phyloP scores from a whole-genome alignment of 2,888 invertebrate species.

The Zelleria hepariella region DNA sequence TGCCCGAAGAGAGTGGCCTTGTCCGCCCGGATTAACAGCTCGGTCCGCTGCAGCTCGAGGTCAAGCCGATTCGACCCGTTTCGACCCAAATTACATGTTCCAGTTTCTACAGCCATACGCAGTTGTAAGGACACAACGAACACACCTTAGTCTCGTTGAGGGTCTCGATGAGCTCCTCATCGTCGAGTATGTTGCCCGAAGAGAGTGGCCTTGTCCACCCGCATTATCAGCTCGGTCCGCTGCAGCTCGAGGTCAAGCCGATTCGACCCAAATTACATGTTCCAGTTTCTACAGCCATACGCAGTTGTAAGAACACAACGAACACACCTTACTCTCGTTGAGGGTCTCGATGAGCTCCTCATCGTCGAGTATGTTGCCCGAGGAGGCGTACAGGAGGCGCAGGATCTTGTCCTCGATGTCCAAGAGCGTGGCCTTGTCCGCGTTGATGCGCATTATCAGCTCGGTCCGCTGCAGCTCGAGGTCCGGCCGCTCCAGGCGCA shows the following conservation, averaged over 20 bases:
- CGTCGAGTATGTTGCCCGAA: slow-evolving; percentile 92
- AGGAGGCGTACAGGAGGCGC: slow-evolving; percentile 82
- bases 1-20: slow-evolving; percentile 88
- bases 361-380: slow-evolving; percentile 94
- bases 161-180: slow-evolving; percentile 92
- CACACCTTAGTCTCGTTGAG: slow-evolving; percentile 87
- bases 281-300: too few relatives aligned
- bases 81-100: too few relatives aligned
- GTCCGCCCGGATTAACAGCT: slow-evolving; percentile 89
- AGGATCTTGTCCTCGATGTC: slow-evolving; percentile 93
- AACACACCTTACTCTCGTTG: slow-evolving; percentile 83
- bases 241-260: slow-evolving; percentile 87
- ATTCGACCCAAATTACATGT: too few relatives aligned
- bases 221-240: slow-evolving; percentile 85
- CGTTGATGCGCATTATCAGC: slow-evolving; percentile 86
- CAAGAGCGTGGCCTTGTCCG: slow-evolving; percentile 86
- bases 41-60: slow-evolving; percentile 84
- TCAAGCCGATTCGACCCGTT: too few relatives aligned
- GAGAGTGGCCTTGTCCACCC: slow-evolving; percentile 94
- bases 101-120: too few relatives aligned
- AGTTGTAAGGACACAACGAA: not conserved
- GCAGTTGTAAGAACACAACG: too few relatives aligned
- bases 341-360: slow-evolving; percentile 93
- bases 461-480: slow-evolving; percentile 86
- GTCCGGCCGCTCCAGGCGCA: slow-evolving; percentile 91